Base-by-base conservation (phyloP, 2,797 vertebrate species). In the Molothrus aeneus region DNA sequence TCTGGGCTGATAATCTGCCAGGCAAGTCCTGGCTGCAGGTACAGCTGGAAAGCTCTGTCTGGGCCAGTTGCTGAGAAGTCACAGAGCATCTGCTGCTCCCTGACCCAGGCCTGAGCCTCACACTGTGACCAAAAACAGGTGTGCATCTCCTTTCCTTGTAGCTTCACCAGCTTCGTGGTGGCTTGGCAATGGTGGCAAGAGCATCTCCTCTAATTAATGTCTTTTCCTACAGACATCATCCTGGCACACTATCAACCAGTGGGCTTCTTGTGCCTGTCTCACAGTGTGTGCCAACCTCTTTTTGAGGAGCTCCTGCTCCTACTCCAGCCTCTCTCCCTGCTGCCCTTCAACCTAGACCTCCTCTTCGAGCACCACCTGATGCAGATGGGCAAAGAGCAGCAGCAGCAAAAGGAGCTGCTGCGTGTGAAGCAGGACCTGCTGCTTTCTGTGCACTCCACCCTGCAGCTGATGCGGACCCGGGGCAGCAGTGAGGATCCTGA, bases 341-440 rank as follows among this genome's bases (percentile, higher is more conserved):
- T 99, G 70, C 99, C 99, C 86, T 99, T 99, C 88, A 98, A 98
- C 98, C 98, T 99, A 40, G 99, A 99, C 97, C 97, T 99, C 24
- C 98, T 99, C 10, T 99, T 99, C 0, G 99, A 99, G 87, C 98
- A 99, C 14, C 98, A 97, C 86, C 98, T 99, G 95, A 98, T 99
- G 86, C 99, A 99, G 79, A 98, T 98, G 88, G 98, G 98, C 45
- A 98, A 97, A 92, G 98, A 99, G 97, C 99, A 99, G 80, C 98
- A 98, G 75, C 98, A 98, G 38, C 98, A 98, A 66, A 99, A 99
- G 96, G 99, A 99, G 95, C 98, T 99, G 97, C 98, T 99, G 57
- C 98, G 98, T 20, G 98, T 98, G 20, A 98, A 98, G 82, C 99
- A 99, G 95, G 98, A 98, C 77, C 97, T 98, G 36, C 97, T 99